Evolutionary conservation across 64 coral and sea anemone genomes (phyloP), one percentile per base, ranked within the genome.

Genomic region (Montipora capricornis): DNA sequence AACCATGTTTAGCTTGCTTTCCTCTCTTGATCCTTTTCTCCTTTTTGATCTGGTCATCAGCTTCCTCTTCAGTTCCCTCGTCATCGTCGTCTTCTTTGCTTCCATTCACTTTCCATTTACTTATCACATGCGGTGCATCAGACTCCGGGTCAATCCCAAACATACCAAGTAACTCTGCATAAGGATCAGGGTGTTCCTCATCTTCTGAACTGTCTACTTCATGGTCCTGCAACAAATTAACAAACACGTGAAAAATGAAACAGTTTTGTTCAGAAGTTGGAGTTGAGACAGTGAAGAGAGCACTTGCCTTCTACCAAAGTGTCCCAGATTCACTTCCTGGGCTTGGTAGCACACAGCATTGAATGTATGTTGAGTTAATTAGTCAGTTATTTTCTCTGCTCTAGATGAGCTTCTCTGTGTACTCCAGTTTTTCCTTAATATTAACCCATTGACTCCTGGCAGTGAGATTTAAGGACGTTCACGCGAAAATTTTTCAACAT

Each of bases 81-180:
- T 67, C 68, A 44, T 94, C 86, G 50, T 70, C 64, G 17, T 46
- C 87, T 47, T 77, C 79, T 57, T 57, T 57, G 67, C 74, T 78
- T 13, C 82, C 92, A 82, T 91, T 89, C 73, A 75, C 88, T 73
- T 78, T 80, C 79, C 95, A 80, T 84, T 89, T 96, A 5, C 59
- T 88, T 86, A 71, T 93, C n/a, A 93, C 10, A 15, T 93, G n/a
- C 13, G 62, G 49, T 5, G 75, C 12, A 78, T 87, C 78, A 46
- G 67, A 71, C 76, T 89, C 16, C 4, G 64, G 71, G 4, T 61
- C 81, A 49, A 73, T 83, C 17, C 84, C 66, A 47, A 97, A 83
- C 59, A 89, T 80, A 5, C 83, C 93, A 61, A 97, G 76, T 70
- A 97, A 67, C 89, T 92, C n/a, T 58, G 88, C 69, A 51, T 94